phyloP scores from a whole-genome alignment of 1,140 invertebrate genomes.

The Ooceraea biroi region DNA sequence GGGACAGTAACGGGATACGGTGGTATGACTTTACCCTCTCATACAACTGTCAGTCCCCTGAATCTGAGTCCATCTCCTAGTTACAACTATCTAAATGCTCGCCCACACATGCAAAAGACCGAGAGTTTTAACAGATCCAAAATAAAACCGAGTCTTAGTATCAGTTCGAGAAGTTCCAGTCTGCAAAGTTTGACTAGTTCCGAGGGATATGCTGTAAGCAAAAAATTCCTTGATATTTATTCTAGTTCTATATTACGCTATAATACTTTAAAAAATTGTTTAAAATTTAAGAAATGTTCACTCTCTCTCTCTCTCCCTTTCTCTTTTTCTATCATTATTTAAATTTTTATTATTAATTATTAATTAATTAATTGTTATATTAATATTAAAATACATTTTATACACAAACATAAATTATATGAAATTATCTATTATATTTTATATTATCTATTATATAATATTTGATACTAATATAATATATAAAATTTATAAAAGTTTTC shows the following conservation, averaged over 20 bases:
- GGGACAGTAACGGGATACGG: slow-evolving; percentile 89
- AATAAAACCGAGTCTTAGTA: slow-evolving; percentile 73
- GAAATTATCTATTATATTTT: too few relatives aligned
- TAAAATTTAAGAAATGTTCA: too few relatives aligned
- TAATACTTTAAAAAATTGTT: too few relatives aligned
- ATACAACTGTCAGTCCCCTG: slow-evolving; percentile 83
- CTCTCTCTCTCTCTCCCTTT: too few relatives aligned
- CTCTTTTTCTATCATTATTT: too few relatives aligned
- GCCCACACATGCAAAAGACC: slow-evolving; percentile 73
- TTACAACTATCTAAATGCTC: slow-evolving; percentile 82
- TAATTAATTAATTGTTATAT: background rate
- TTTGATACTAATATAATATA: slow-evolving; percentile 23
- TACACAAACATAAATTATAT: background rate
- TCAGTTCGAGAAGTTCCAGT: slow-evolving; percentile 84
- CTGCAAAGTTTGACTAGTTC: slow-evolving; percentile 87
- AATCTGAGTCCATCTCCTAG: slow-evolving; percentile 86
- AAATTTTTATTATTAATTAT: too few relatives aligned
- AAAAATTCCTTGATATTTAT: slow-evolving; percentile 13
- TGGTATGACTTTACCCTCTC: slow-evolving; percentile 86
- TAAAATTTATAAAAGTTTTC: slow-evolving; percentile 12
- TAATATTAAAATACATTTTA: background rate
- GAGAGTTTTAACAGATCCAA: slow-evolving; percentile 82
- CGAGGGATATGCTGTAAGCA: slow-evolving; percentile 91
- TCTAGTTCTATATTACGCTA: background rate
- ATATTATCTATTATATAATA: too few relatives aligned